Base-by-base conservation (phyloP, 2,888 invertebrate species). In the Cheilosia urbana region DNA sequence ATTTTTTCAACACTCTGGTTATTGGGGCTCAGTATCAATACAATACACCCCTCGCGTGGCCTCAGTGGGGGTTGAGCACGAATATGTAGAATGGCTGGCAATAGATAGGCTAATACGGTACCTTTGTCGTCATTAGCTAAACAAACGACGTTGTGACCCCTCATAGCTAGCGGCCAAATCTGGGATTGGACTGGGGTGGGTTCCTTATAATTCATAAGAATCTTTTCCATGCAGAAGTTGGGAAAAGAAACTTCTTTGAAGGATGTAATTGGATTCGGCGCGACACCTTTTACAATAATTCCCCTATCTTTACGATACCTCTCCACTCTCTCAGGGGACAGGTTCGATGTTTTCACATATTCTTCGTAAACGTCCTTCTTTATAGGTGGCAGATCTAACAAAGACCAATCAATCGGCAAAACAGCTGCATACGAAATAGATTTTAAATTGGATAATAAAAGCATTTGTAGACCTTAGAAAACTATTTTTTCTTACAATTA, bases 181-280 rank as follows among this genome's bases (percentile, higher is more conserved):
- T 96, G 96, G 6, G 96, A 94, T 92, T 97, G 96, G 89, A 97
- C 96, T 0, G 96, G 94, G 11, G 97, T 96, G 0, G 97, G 97
- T 51, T 94, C 94, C 45, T 93, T 93, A 89, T 95, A 95, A n/a
- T 95, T 95, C 92, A 94, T 94, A 55, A 92, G 93, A 57, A 94
- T 94, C 83, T 93, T 93, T 66, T 93, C 92, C 92, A 94, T 94
- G 0, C 95, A 94, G 90, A 94, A 94, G 88, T 95, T 95, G 17
- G 96, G 96, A 89, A 96, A 95, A 88, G 94, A 94, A 21, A 94
- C 95, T 91, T 96, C 96, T 87, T 95, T 94, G 92, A 97, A 96
- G 79, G 93, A 93, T 89, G 95, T 94, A 13, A 96, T 95, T 4
- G 96, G 96, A 89, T 95, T 94, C 0, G 96, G 96, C 17, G 95